Evolutionary conservation across 2,113 vertebrate genomes (phyloP).

Genomic region (Alosa alosa): DNA sequence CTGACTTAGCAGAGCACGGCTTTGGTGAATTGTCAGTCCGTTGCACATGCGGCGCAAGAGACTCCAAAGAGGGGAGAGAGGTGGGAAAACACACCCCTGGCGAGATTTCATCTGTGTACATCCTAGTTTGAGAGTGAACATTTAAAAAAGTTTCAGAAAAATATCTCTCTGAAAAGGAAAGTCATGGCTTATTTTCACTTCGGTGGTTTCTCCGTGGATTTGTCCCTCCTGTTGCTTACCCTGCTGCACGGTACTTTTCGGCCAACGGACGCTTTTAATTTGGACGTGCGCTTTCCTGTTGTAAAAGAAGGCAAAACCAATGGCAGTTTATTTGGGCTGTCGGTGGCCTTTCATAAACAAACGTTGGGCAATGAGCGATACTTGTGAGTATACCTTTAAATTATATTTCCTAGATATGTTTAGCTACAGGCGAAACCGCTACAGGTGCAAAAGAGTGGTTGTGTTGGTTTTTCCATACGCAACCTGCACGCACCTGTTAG

Average conservation of each 20-base stretch:
- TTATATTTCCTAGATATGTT: background rate
- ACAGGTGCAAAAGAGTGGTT: background rate
- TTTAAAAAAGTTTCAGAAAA: background rate
- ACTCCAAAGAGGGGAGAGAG: background rate
- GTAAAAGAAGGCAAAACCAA: conserved; percentile 70
- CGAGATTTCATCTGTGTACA: background rate
- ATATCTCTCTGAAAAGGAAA: background rate
- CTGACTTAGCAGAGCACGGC: background rate
- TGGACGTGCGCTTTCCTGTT: conserved; percentile 74
- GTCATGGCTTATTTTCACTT: background rate
- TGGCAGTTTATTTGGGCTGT: conserved; percentile 77
- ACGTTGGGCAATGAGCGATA: conserved; percentile 57
- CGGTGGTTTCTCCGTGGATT: background rate
- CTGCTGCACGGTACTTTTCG: background rate
- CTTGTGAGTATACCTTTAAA: conserved; percentile 69
- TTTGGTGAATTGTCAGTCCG: background rate
- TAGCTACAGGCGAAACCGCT: background rate
- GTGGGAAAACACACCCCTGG: background rate
- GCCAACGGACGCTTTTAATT: conserved; percentile 64
- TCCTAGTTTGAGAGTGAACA: background rate
- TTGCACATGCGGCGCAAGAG: conserved; percentile 8
- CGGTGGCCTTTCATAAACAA: conserved; percentile 78
- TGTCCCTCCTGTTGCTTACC: conserved; percentile 15
- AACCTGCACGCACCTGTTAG: background rate
- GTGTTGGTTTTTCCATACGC: background rate